Percentiles rank a stretch among this genome's conserved stretches.
Evolutionary conservation across 2,113 vertebrate species (phyloP).

Genomic region (Gavia stellata): DNA sequence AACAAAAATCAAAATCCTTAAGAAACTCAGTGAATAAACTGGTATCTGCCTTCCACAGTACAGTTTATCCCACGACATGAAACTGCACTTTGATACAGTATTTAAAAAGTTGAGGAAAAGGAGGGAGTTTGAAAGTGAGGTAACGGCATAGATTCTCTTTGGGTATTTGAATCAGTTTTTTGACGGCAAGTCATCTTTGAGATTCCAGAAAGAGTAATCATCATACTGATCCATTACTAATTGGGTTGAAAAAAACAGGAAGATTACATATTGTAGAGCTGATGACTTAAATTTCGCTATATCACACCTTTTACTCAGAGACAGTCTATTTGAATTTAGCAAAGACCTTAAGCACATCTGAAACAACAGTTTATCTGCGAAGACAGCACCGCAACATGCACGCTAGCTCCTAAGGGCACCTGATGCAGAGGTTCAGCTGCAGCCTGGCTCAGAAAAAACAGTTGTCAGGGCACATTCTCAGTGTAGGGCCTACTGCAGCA

Average conservation of each 20-base stretch:
- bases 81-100: neutral
- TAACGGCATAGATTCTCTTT: fast-evolving
- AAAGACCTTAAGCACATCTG: neutral
- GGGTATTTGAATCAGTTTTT: neutral
- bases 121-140: fast-evolving
- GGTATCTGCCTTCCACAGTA: neutral
- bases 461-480: too few species aligned
- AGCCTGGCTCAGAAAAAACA: neutral
- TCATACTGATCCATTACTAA: fast-evolving
- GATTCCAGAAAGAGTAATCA: too few species aligned
- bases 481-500: fast-evolving
- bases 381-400: fast-evolving
- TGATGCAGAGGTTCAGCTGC: fast-evolving
- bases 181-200: neutral
- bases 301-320: fast-evolving
- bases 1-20: neutral
- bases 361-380: neutral
- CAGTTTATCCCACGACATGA: neutral
- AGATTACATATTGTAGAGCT: fast-evolving
- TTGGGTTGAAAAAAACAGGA: neutral
- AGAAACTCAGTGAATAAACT: neutral
- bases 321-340: neutral
- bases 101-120: neutral
- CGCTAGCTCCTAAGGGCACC: fast-evolving
- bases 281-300: too few species aligned